Conservation (phyloP, 2,113 vertebrate species). For the Dissostichus mawsoni region DNA sequence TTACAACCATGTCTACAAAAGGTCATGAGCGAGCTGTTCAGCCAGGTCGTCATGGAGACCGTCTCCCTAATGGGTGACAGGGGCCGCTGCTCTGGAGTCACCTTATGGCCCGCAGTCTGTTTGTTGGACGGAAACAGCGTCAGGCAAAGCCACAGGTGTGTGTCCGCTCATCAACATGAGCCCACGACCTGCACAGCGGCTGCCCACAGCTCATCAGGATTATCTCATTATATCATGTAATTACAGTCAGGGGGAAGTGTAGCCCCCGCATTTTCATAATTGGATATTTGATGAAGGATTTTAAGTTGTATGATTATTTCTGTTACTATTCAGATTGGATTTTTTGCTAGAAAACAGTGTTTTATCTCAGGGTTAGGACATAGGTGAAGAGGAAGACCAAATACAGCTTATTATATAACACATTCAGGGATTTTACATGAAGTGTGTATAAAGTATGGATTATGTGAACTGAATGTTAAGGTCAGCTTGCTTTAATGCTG, state of each 20-base stretch:
- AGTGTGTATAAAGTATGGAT: background rate
- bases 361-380: too few relatives aligned
- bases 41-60: constrained; percentile 70
- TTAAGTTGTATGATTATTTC: too few relatives aligned
- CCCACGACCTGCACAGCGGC: constrained; percentile 3
- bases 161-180: constrained; percentile 14
- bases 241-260: constrained; percentile 9
- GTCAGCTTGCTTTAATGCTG: too few relatives aligned
- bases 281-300: background rate
- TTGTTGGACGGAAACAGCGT: constrained; percentile 6
- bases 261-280: background rate
- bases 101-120: constrained; percentile 28
- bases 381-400: background rate
- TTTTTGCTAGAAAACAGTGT: too few relatives aligned
- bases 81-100: constrained; percentile 34
- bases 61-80: constrained; percentile 41
- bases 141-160: constrained; percentile 24
- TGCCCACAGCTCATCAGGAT: constrained; percentile 15
- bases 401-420: background rate
- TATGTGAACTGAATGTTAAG: background rate
- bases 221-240: constrained; percentile 22
- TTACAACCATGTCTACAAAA: constrained; percentile 61
- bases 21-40: constrained; percentile 70
- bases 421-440: too few relatives aligned
- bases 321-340: too few relatives aligned